These are phyloP conservation scores for Anneissia japonica DNA, from an alignment of 35 echinoderm and acorn worm species.

Conservation along the genomic window DNA sequence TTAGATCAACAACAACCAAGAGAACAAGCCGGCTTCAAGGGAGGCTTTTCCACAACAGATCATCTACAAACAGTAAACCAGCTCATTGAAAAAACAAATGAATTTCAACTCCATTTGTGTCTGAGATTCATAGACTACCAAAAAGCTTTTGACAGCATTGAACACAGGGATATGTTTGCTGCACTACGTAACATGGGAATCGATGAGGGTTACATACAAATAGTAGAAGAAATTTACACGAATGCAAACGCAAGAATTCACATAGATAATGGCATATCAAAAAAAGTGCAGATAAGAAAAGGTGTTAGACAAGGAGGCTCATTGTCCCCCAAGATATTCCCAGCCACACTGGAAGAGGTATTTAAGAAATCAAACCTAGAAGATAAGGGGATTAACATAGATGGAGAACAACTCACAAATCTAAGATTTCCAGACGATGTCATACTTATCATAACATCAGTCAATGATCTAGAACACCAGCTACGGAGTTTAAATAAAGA, in stretches of 20 bases:
- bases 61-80: conserved; percentile 25
- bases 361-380: too few relatives aligned
- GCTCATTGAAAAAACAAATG: conserved; percentile 8
- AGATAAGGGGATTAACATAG: not conserved
- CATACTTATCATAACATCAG: not conserved
- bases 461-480: not conserved
- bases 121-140: not conserved
- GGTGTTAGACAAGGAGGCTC: not conserved
- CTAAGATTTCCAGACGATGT: conserved; percentile 1
- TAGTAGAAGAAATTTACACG: not conserved
- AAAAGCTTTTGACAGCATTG: too few relatives aligned
- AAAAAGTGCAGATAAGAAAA: not conserved
- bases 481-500: not conserved
- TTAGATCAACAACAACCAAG: conserved; percentile 24
- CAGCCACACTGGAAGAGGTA: not conserved
- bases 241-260: not conserved
- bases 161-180: too few relatives aligned
- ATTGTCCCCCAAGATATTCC: not conserved
- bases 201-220: not conserved
- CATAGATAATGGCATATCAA: not conserved
- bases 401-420: not conserved
- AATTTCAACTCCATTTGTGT: conserved; percentile 2
- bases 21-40: conserved; percentile 24
- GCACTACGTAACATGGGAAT: too few relatives aligned
- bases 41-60: conserved; percentile 1